Percentiles rank a stretch among this genome's conserved stretches.
phyloP scores from a whole-genome alignment of 2,113 vertebrate species.

The Ictidomys tridecemlineatus region DNA sequence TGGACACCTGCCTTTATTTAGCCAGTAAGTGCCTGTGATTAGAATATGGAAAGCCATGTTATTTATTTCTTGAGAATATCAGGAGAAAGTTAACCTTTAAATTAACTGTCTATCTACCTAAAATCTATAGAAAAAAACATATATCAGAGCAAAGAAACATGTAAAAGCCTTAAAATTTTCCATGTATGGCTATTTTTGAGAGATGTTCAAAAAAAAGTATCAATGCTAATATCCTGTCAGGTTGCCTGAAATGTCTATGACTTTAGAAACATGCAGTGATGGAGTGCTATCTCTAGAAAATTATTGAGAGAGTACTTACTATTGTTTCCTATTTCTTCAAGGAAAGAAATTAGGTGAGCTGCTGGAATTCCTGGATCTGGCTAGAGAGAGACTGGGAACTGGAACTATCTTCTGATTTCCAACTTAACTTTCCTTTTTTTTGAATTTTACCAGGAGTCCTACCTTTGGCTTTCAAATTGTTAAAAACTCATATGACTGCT shows the following conservation, averaged over 20 bases:
- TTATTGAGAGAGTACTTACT: background rate
- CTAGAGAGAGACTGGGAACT: background rate
- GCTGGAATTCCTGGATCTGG: background rate
- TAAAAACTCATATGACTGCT: slow-evolving; percentile 1
- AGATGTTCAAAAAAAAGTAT: background rate
- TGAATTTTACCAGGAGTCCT: background rate
- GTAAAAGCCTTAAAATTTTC: background rate
- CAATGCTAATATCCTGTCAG: background rate
- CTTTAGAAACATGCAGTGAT: background rate
- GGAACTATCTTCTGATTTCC: background rate
- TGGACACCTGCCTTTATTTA: slow-evolving; percentile 24
- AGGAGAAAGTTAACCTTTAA: background rate
- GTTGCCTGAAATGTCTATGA: background rate
- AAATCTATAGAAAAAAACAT: background rate
- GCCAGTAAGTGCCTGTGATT: slow-evolving; percentile 24
- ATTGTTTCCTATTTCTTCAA: background rate
- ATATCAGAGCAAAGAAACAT: background rate
- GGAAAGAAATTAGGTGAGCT: background rate
- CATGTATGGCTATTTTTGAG: background rate
- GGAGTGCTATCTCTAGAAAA: background rate
- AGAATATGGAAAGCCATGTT: slow-evolving; percentile 45
- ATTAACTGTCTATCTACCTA: background rate
- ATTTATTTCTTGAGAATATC: slow-evolving; percentile 34
- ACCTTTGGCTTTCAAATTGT: background rate
- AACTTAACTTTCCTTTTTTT: background rate